Percentiles rank a stretch among this genome's conserved stretches.
Evolutionary conservation across 2,113 vertebrate species (phyloP).

Genomic region (Peromyscus californicus): DNA sequence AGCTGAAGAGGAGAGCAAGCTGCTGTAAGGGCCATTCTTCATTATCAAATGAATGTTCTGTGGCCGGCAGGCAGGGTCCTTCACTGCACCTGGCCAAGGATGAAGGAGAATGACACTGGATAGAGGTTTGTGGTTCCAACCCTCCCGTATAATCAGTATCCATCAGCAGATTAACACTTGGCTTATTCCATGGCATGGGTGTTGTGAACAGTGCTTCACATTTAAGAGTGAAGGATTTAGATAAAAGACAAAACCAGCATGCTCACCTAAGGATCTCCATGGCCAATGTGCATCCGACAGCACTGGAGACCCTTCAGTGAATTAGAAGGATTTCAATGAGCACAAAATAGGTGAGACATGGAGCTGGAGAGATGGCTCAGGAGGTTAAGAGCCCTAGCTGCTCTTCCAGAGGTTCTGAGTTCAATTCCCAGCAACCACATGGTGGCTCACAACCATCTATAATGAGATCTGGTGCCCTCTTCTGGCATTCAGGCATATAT

Average conservation of each 20-base stretch:
- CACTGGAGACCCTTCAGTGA: background rate
- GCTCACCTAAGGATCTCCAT: background rate
- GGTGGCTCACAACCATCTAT: too few relatives aligned
- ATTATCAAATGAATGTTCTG: background rate
- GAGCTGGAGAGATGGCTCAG: too few relatives aligned
- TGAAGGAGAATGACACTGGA: background rate
- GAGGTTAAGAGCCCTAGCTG: too few relatives aligned
- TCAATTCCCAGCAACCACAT: too few relatives aligned
- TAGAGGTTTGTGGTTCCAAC: background rate
- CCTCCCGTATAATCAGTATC: background rate
- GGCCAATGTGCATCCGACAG: fast-evolving
- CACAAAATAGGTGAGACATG: fast-evolving
- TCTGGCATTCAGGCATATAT: too few relatives aligned
- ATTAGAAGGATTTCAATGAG: background rate
- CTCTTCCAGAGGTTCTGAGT: too few relatives aligned
- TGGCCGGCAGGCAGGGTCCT: background rate
- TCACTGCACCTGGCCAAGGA: fast-evolving
- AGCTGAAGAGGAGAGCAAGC: background rate
- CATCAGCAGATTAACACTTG: background rate
- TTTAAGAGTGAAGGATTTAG: background rate
- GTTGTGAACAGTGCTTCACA: background rate
- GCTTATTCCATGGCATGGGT: fast-evolving
- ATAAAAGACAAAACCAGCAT: background rate
- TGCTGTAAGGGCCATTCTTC: fast-evolving
- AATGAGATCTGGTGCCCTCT: too few relatives aligned